Evolutionary conservation across 2,797 vertebrate genomes (phyloP), one percentile per base, ranked within the genome.

Genomic region (Tapirus indicus): DNA sequence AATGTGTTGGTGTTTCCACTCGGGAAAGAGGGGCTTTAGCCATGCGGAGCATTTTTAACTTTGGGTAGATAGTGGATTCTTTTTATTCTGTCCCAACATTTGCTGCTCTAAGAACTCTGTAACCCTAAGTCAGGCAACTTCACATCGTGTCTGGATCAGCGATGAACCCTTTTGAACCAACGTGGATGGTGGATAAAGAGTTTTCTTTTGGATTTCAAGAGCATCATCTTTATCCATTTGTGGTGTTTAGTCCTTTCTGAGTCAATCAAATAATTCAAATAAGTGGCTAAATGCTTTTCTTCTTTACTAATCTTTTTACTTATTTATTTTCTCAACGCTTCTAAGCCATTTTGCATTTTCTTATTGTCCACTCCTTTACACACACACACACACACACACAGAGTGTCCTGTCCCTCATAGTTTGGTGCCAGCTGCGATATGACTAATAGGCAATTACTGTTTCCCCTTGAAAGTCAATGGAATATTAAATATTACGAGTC

Each of bases 401-500:
- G 4, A 18, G 7, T 32, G 23, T 77, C 32, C 49, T 69, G 1
- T 11, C 52, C 32, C 41, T 94, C 85, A 5, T 96, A 79, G 88
- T 85, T 62, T 83, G 78, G 64, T 47, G 23, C 52, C 62, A 91
- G 62, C 87, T 94, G 82, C 29, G 72, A 56, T 60, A 60, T 32
- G 64, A 79, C 90, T 95, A 84, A 96, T 14, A 84, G 47, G 41
- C 47, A 77, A 75, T 94, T 69, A 64, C 0, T 77, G 62, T 77
- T 80, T 91, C 44, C 72, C 88, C 85, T 89, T 66, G 91, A 82
- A 54, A 77, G 32, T 92, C 21, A 47, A 41, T 18, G 32, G 64
- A 89, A 89, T 91, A 96, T 91, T 84, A 91, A 84, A 95, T 87
- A 94, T 49, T 85, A 93, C 90, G 74, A 84, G 44, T 69, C 32